phyloP scores from a whole-genome alignment of 2,797 vertebrate species.

The Spinus olivaceus region DNA sequence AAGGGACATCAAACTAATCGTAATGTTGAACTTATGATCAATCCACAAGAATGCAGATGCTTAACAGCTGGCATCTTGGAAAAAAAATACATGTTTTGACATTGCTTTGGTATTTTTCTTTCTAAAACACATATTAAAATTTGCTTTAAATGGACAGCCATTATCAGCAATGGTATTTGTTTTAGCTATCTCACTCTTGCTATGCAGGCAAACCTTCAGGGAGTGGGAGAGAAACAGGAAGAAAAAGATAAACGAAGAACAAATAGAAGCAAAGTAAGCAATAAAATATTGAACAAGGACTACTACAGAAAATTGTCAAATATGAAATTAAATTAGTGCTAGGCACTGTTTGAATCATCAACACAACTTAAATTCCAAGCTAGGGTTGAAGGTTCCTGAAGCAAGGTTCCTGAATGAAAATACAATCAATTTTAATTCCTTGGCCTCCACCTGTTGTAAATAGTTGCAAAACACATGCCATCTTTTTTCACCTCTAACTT shows the following conservation, averaged over 20 bases:
- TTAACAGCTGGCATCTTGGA: neutral
- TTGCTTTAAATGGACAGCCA: neutral
- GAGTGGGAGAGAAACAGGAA: neutral
- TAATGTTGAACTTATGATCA: neutral
- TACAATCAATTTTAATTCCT: neutral
- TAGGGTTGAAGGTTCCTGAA: neutral
- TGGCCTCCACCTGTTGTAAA: neutral
- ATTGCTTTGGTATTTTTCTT: neutral
- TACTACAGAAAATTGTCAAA: neutral
- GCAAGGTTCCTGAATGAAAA: neutral
- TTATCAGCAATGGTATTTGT: neutral
- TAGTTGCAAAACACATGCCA: neutral
- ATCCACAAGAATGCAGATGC: neutral
- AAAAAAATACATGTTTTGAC: neutral
- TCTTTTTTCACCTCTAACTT: constrained; percentile 2
- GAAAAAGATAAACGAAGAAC: neutral
- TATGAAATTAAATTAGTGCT: neutral
- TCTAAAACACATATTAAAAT: neutral
- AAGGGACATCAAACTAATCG: neutral
- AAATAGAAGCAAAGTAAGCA: neutral
- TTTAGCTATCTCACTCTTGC: neutral
- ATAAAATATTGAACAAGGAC: neutral
- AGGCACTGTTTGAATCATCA: neutral
- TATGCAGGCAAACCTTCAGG: neutral
- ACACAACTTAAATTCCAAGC: neutral